Base-by-base conservation (phyloP, 2,888 invertebrate genomes). In the Myopa tessellatipennis region DNA sequence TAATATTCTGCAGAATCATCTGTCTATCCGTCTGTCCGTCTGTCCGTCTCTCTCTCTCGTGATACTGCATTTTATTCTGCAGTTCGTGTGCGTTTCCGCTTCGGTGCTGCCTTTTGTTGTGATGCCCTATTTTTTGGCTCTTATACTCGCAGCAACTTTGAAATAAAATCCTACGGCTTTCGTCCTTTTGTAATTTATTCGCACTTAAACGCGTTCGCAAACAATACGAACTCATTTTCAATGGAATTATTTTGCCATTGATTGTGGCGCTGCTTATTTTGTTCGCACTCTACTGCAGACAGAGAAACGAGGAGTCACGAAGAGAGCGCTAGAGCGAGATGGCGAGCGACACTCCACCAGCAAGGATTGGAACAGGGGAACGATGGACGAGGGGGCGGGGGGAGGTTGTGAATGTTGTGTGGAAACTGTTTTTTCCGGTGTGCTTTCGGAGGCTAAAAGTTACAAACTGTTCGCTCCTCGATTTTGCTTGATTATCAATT, bases 111-210 rank as follows among this genome's bases (percentile, higher is more conserved):
- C 50, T 52, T 69, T 69, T 69, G 52, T 69, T 69, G 69, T 14
- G 52, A n/a, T 7, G 26, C 34, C 34, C 69, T 38, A 50, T 8
- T 50, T 69, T 14, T 26, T 18, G 18, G 40, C 16, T 58, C 14
- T 40, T 16, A 16, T 60, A 16, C n/a, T 38, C 18, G 58, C 40
- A n/a, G 40, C 40, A 50, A 69, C 10, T n/a, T 34, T 52, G 55
- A 55, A 55, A 70, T 70, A 55, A 36, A 36, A 55, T 70, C 55
- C 70, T 55, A 26, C 36, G 38, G 34, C 14, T 26, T n/a, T 40
- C 61, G 73, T 79, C 76, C 70, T 76, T 77, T 79, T 74, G 70
- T 74, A 79, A 79, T 67, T 77, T 77, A 77, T 79, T 79, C 76
- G 76, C 78, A 77, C 78, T 79, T 76, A 78, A 73, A 73, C 67